These are phyloP conservation scores for Lochmaea capreae DNA, from an alignment of 2,888 invertebrate species.

Conservation along the genomic window DNA sequence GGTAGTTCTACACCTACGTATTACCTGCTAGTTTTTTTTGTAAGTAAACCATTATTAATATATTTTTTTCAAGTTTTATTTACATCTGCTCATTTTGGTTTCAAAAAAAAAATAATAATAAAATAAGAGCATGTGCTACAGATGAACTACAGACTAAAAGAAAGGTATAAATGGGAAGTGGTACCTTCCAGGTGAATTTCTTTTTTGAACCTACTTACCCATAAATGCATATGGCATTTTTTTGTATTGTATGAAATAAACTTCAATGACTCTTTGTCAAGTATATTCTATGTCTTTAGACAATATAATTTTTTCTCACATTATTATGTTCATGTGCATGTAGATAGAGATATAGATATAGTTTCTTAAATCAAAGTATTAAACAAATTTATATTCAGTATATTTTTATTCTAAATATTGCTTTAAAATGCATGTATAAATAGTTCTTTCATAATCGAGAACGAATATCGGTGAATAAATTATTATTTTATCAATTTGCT, in stretches of 20 bases:
- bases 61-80: constrained; percentile 26
- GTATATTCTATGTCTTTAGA: background rate
- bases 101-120: constrained; percentile 37
- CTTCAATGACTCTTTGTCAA: background rate
- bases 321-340: background rate
- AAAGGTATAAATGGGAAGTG: constrained; percentile 29
- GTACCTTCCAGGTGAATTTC: constrained; percentile 35
- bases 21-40: constrained; percentile 26
- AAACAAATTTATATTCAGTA: too few species aligned
- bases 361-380: too few species aligned
- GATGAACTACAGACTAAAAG: constrained; percentile 30
- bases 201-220: constrained; percentile 33
- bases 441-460: too few species aligned
- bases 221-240: constrained; percentile 33
- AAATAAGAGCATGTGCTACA: constrained; percentile 38
- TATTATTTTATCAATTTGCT: too few species aligned
- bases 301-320: background rate
- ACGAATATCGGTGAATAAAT: too few species aligned
- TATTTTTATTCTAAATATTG: too few species aligned
- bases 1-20: constrained; percentile 12
- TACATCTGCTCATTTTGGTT: constrained; percentile 37
- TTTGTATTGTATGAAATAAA: constrained; percentile 28
- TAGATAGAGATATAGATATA: too few species aligned
- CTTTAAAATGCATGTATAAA: too few species aligned
- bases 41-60: constrained; percentile 20